Evolutionary conservation across 2,888 invertebrate species (phyloP), one percentile per base, ranked within the genome.

Genomic region (Drosophila ezoana): DNA sequence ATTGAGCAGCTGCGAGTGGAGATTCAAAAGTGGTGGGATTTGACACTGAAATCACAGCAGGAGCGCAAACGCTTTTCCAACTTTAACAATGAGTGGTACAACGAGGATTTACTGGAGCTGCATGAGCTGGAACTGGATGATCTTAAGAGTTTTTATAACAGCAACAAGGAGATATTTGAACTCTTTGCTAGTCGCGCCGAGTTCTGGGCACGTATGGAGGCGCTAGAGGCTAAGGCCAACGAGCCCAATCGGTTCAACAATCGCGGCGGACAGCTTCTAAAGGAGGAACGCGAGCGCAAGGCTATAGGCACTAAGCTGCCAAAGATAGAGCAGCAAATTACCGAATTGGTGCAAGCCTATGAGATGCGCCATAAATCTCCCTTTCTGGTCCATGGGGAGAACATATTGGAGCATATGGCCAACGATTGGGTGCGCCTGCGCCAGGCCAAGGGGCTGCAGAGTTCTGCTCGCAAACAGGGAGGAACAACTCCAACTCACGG

Each of bases 271-370:
- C 96, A 96, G 76, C 92, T 98, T 6, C 92, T 98, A 1, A 94
- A 95, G 54, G 98, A 98, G 90, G 98, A 98, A 91, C 97, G 95
- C 81, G 96, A 97, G 85, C 93, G 98, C n/a, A 98, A 97, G 90
- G 93, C 94, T 9, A 94, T 97, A 10, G 93, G 94, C 37, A 95
- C 93, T 72, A 93, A 95, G 92, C 91, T 97, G 51, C 96, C 96
- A 0, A 95, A 95, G 92, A 94, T 96, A 43, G 96, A 96, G 90
- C 93, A 93, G 0, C 94, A 95, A 85, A 92, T 97, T 0, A 92
- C 92, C 1, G 92, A 93, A 0, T 79, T 95, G 53, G 94, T 91
- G 3, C 64, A 79, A 0, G 92, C 93, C 1, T 95, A 94, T 77
- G 94, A 95, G 88, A 85, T 91, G 2, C 91, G 90, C 8, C 93